phyloP scores from a whole-genome alignment of 2,797 vertebrate genomes.

The Pantherophis alleghaniensis region DNA sequence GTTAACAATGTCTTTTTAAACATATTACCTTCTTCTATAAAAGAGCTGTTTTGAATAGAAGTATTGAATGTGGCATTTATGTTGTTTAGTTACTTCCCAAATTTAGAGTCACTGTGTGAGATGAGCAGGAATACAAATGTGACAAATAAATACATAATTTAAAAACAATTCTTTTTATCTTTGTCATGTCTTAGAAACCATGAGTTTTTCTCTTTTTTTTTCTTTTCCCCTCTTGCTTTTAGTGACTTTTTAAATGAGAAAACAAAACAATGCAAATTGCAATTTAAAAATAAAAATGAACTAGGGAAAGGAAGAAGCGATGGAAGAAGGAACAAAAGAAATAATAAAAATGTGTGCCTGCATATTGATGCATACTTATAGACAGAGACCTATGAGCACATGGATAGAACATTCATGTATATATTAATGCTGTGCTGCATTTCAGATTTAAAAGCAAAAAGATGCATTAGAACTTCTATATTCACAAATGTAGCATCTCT shows the following conservation, averaged over 20 bases:
- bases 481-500: background rate
- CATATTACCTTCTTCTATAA: background rate
- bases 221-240: background rate
- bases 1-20: background rate
- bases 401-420: background rate
- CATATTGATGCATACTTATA: background rate
- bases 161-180: background rate
- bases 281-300: background rate
- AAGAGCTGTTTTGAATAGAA: background rate
- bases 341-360: background rate
- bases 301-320: background rate
- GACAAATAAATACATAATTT: background rate
- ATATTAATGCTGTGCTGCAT: background rate
- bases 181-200: background rate
- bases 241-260: background rate
- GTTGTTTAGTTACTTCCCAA: background rate
- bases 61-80: background rate
- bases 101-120: background rate
- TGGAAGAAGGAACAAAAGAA: background rate
- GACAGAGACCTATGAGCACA: background rate
- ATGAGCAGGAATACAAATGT: background rate
- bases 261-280: background rate
- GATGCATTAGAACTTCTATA: background rate
- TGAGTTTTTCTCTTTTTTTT: background rate
- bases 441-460: background rate